phyloP scores from a whole-genome alignment of 2,888 invertebrate species.

The Pterostichus niger region DNA sequence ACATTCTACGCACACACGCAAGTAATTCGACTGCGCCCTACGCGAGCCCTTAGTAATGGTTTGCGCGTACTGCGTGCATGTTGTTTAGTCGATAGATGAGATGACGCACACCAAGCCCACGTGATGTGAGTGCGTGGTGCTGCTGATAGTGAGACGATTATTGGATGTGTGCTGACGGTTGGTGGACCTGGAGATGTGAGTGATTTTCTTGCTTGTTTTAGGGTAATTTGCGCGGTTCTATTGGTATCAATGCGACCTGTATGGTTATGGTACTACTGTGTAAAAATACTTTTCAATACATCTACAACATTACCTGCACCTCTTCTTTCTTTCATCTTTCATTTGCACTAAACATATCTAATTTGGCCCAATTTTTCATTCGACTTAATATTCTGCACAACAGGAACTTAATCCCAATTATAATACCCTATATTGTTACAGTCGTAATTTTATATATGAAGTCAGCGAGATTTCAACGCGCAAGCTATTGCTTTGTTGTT shows the following conservation, averaged over 20 bases:
- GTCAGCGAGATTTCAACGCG: no score
- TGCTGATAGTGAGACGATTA: conserved; percentile 34
- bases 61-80: conserved; percentile 51
- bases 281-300: neutral
- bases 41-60: conserved; percentile 19
- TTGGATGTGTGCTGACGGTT: conserved; percentile 2
- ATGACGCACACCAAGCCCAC: conserved; percentile 50
- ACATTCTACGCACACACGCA: conserved; percentile 52
- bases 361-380: no score
- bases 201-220: conserved; percentile 18
- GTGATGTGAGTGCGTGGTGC: conserved; percentile 29
- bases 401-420: no score
- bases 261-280: neutral
- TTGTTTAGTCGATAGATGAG: conserved; percentile 64
- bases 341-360: no score
- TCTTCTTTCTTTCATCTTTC: neutral
- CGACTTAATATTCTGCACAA: no score
- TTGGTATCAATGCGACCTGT: neutral
- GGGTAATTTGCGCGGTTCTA: neutral
- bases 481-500: no score
- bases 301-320: neutral
- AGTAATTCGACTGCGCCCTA: conserved; percentile 42
- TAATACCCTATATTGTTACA: no score
- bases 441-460: no score
- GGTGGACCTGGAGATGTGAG: conserved; percentile 22